A percentile compares a stretch with the other conserved stretches of the same genome.
Conservation (phyloP, 1,140 invertebrate species). For the Drosophila nigromelanica region DNA sequence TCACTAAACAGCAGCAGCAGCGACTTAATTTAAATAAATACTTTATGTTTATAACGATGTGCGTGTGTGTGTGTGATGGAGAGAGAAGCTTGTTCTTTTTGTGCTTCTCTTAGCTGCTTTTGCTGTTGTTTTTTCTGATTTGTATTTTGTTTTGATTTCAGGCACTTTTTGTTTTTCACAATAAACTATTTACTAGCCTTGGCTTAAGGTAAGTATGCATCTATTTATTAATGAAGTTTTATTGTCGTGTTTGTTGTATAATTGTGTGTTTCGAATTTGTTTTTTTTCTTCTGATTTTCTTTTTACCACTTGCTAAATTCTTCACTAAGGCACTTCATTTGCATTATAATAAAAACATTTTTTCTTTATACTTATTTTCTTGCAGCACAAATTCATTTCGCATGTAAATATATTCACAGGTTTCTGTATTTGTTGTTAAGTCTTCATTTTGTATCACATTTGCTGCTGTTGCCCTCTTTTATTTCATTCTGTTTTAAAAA, state of each 20-base stretch:
- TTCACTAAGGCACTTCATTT: slow-evolving; percentile 69
- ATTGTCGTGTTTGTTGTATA: slow-evolving; percentile 30
- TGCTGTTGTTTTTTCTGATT: slow-evolving; percentile 26
- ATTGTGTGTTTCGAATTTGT: neutral
- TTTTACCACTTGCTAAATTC: slow-evolving; percentile 67
- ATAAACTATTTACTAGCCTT: slow-evolving; percentile 47
- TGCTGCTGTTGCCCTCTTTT: slow-evolving; percentile 14
- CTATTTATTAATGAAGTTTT: slow-evolving; percentile 54
- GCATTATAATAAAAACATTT: slow-evolving; percentile 67
- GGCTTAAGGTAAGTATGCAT: slow-evolving; percentile 28
- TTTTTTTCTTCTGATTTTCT: slow-evolving; percentile 38
- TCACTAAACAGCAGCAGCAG: slow-evolving; percentile 44
- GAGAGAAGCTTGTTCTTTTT: slow-evolving; percentile 15
- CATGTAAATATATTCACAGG: slow-evolving; percentile 56
- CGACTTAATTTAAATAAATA: slow-evolving; percentile 57
- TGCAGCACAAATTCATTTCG: slow-evolving; percentile 55
- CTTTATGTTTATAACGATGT: slow-evolving; percentile 18
- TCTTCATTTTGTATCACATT: slow-evolving; percentile 43
- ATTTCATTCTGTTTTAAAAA: slow-evolving; percentile 26
- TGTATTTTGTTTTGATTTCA: slow-evolving; percentile 18
- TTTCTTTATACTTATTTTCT: slow-evolving; percentile 5
- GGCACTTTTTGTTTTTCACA: slow-evolving; percentile 56
- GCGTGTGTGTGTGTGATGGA: slow-evolving; percentile 26
- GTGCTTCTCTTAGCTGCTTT: slow-evolving; percentile 9
- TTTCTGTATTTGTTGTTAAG: slow-evolving; percentile 29